Evolutionary conservation across 2,113 vertebrate genomes (phyloP).

Genomic region (Elaphurus davidianus): DNA sequence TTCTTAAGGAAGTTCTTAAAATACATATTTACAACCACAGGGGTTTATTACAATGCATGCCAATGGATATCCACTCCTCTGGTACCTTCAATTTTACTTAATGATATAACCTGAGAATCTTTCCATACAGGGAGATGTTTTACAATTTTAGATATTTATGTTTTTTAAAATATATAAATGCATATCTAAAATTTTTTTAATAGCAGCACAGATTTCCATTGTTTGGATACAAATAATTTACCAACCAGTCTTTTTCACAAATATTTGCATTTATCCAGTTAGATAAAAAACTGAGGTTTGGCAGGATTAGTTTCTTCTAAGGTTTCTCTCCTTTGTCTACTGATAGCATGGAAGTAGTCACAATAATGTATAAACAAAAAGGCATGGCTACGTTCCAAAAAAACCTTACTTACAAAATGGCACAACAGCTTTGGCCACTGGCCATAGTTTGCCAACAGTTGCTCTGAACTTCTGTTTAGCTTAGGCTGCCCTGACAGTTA

Average conservation of each 20-base stretch:
- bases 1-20: background rate
- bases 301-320: background rate
- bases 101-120: background rate
- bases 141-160: background rate
- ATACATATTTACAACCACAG: background rate
- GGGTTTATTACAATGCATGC: constrained; percentile 1
- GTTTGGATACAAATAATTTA: background rate
- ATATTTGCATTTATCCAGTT: background rate
- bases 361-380: background rate
- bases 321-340: background rate
- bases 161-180: background rate
- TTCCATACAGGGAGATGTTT: background rate
- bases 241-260: background rate
- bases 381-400: background rate
- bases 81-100: background rate
- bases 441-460: background rate
- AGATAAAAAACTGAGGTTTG: background rate
- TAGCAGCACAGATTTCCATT: background rate
- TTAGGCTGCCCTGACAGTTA: background rate
- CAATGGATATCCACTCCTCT: background rate
- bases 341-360: background rate
- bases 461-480: background rate
- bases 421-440: background rate
- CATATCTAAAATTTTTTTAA: background rate
- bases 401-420: constrained; percentile 2